A percentile compares a stretch with the other conserved stretches of the same genome.
Evolutionary conservation across 2,888 invertebrate species (phyloP).

Genomic region (Clunio marinus): DNA sequence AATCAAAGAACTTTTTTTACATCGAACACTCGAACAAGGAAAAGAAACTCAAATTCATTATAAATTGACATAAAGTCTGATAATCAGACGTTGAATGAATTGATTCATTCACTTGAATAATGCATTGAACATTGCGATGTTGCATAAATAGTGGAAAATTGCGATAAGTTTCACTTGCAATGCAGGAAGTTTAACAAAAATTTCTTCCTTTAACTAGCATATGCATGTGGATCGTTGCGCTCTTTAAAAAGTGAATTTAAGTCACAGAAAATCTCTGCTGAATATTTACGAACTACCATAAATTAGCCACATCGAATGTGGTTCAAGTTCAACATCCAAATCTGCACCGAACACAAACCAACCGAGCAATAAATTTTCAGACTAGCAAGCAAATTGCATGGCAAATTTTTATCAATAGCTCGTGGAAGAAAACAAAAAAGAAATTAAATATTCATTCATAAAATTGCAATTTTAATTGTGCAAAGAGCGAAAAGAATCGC

Average conservation of each 20-base stretch:
- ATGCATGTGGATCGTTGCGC: too few relatives aligned
- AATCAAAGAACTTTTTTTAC: neutral
- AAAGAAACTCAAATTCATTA: neutral
- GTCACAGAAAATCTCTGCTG: neutral
- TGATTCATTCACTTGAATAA: too few relatives aligned
- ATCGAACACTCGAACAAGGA: too few relatives aligned
- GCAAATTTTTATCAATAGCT: constrained; percentile 14
- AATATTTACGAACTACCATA: constrained; percentile 3
- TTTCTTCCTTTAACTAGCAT: too few relatives aligned
- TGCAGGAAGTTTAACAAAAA: neutral
- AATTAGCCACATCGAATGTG: neutral
- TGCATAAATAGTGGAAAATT: neutral
- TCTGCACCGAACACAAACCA: neutral
- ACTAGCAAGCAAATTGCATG: constrained; percentile 8
- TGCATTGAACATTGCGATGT: neutral
- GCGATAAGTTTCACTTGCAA: neutral
- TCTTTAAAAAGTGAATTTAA: neutral
- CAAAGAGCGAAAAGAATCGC: constrained; percentile 12
- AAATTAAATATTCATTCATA: constrained; percentile 11
- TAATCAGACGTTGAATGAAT: neutral
- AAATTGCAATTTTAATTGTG: constrained; percentile 11
- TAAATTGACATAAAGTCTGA: constrained; percentile 3
- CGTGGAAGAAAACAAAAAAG: neutral
- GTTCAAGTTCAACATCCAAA: constrained; percentile 20
- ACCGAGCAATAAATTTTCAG: neutral